phyloP scores from a whole-genome alignment of 1,140 invertebrate species.

The Mizuhopecten yessoensis region DNA sequence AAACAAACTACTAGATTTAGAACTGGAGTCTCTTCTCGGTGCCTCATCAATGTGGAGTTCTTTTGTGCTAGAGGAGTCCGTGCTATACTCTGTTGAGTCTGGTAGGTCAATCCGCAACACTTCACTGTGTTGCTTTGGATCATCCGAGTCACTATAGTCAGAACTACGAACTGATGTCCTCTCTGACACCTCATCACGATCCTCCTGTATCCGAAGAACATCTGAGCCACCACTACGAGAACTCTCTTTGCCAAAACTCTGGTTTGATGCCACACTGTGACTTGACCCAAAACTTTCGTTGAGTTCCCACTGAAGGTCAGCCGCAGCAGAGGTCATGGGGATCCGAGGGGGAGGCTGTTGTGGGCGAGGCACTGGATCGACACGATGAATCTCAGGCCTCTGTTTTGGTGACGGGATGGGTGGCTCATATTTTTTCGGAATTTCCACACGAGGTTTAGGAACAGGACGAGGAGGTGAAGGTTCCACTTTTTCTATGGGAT shows the following conservation, averaged over 20 bases:
- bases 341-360: constrained; percentile 66
- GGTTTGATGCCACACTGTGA: constrained; percentile 16
- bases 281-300: constrained; percentile 38
- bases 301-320: background rate
- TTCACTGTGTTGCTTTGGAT: constrained; percentile 58
- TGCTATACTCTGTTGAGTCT: constrained; percentile 58
- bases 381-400: constrained; percentile 68
- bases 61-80: constrained; percentile 60
- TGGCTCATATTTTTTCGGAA: constrained; percentile 20
- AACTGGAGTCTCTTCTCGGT: constrained; percentile 46
- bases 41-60: constrained; percentile 47
- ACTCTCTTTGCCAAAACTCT: constrained; percentile 10
- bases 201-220: background rate
- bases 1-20: constrained; percentile 69
- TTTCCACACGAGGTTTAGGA: constrained; percentile 43
- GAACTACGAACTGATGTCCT: constrained; percentile 17
- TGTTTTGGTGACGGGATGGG: constrained; percentile 26
- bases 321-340: constrained; percentile 46
- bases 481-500: constrained; percentile 23
- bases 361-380: constrained; percentile 73
- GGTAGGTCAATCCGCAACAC: constrained; percentile 65
- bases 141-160: constrained; percentile 46
- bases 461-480: constrained; percentile 54
- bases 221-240: constrained; percentile 6
- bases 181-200: background rate